Conservation (phyloP, 1,140 invertebrate species). For the Penaeus japonicus region DNA sequence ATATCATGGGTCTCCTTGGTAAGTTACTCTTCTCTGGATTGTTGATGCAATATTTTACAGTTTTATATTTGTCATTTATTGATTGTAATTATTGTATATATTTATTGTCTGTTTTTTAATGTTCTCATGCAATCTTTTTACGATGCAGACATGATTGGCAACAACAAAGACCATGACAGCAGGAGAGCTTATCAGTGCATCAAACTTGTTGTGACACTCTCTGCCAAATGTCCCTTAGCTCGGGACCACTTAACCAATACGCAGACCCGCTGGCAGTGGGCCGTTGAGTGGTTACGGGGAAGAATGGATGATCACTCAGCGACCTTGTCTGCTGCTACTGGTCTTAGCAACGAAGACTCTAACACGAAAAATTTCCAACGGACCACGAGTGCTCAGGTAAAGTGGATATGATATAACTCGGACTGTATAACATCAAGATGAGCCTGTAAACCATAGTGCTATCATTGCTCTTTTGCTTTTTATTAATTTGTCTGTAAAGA, state of each 20-base stretch:
- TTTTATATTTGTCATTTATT: too few relatives aligned
- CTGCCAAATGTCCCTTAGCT: constrained; percentile 64
- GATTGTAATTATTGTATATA: too few relatives aligned
- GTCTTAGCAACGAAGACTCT: constrained; percentile 66
- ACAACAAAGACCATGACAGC: constrained; percentile 65
- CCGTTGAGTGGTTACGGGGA: constrained; percentile 68
- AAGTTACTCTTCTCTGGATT: not conserved
- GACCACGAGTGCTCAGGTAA: constrained; percentile 68
- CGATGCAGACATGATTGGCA: constrained; percentile 38
- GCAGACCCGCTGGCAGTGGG: constrained; percentile 68
- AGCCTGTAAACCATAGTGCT: not conserved
- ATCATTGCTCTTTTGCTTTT: not conserved
- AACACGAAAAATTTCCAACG: constrained; percentile 67
- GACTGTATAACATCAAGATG: not conserved
- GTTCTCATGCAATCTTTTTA: not conserved
- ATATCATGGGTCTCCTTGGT: constrained; percentile 62
- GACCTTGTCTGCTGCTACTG: constrained; percentile 35
- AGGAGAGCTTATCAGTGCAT: constrained; percentile 68
- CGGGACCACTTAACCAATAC: constrained; percentile 65
- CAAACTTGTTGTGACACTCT: constrained; percentile 66
- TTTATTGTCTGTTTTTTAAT: too few relatives aligned
- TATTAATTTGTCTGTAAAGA: not conserved
- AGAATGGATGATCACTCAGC: constrained; percentile 65
- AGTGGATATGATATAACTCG: not conserved
- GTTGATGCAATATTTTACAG: too few relatives aligned